These are phyloP conservation scores for Danio jaintianensis DNA, from an alignment of 2,797 vertebrate species.

Conservation along the genomic window DNA sequence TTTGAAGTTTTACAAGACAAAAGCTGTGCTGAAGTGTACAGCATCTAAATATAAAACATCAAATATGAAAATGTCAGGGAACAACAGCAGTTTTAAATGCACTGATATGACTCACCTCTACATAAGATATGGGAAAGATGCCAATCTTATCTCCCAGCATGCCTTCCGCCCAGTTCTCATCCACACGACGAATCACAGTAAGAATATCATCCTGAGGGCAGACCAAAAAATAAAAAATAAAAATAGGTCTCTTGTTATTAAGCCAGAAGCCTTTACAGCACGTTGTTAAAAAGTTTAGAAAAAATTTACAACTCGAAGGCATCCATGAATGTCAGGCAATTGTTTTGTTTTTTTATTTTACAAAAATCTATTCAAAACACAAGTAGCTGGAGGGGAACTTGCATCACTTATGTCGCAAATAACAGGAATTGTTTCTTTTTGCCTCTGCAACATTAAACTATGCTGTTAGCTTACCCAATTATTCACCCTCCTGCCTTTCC, in stretches of 20 bases:
- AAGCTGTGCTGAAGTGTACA: background rate
- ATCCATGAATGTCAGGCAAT: background rate
- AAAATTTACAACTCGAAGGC: background rate
- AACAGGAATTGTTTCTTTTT: background rate
- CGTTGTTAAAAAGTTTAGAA: conserved; percentile 48
- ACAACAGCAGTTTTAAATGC: background rate
- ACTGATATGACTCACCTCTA: conserved; percentile 86
- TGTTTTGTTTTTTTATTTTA: background rate
- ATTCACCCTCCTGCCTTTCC: background rate
- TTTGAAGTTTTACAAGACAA: background rate
- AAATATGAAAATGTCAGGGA: background rate
- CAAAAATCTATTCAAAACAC: conserved; percentile 19
- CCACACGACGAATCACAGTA: conserved; percentile 97
- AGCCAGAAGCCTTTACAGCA: conserved; percentile 50
- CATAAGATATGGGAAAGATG: conserved; percentile 98
- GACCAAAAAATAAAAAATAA: background rate
- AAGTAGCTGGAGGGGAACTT: background rate
- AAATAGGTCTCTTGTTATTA: background rate
- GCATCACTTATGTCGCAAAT: background rate
- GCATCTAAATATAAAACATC: conserved; percentile 22
- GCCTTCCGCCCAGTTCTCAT: conserved; percentile 99
- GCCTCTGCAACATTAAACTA: conserved; percentile 1
- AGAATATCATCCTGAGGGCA: conserved; percentile 90
- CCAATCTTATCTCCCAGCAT: conserved; percentile 99
- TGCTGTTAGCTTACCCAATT: background rate